These are phyloP conservation scores for Cerastoderma edule DNA, from an alignment of 2,888 invertebrate genomes.

Conservation along the genomic window DNA sequence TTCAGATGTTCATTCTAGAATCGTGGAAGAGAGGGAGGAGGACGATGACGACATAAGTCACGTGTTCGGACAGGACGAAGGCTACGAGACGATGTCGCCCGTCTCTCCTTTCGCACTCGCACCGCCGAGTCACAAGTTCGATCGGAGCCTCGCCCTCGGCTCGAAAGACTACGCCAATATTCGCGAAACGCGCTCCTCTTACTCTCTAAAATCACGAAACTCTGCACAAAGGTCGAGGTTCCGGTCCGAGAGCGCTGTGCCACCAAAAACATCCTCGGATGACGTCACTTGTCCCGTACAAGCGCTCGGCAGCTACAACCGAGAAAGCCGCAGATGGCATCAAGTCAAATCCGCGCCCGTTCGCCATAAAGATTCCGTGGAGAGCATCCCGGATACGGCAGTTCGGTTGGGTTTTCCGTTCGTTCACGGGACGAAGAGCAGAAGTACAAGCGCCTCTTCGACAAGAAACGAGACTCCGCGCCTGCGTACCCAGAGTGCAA, in stretches of 20 bases:
- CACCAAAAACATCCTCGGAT: neutral
- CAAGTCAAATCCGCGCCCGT: constrained; percentile 49
- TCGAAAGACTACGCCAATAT: constrained; percentile 47
- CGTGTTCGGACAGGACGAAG: constrained; percentile 61
- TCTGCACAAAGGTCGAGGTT: constrained; percentile 11
- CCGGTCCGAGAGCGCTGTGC: constrained; percentile 12
- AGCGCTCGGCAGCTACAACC: constrained; percentile 65
- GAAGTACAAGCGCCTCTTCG: neutral
- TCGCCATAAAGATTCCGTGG: constrained; percentile 40
- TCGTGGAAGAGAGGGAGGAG: no score
- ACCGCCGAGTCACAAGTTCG: constrained; percentile 27
- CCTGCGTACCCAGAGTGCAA: constrained; percentile 30
- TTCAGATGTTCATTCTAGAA: constrained; percentile 10
- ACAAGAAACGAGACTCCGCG: neutral
- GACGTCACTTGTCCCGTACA: constrained; percentile 46
- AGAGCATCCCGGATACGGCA: constrained; percentile 40
- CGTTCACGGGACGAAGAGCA: constrained; percentile 36
- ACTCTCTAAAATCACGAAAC: constrained; percentile 32
- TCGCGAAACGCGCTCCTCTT: constrained; percentile 45
- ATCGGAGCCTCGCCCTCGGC: constrained; percentile 31
- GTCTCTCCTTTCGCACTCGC: constrained; percentile 44
- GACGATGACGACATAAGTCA: constrained; percentile 41
- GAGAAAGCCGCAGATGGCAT: constrained; percentile 68
- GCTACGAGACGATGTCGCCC: constrained; percentile 65
- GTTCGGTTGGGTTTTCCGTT: constrained; percentile 51